These are phyloP conservation scores for Protobothrops mucrosquamatus DNA, from an alignment of 2,113 vertebrate species.

Conservation along the genomic window DNA sequence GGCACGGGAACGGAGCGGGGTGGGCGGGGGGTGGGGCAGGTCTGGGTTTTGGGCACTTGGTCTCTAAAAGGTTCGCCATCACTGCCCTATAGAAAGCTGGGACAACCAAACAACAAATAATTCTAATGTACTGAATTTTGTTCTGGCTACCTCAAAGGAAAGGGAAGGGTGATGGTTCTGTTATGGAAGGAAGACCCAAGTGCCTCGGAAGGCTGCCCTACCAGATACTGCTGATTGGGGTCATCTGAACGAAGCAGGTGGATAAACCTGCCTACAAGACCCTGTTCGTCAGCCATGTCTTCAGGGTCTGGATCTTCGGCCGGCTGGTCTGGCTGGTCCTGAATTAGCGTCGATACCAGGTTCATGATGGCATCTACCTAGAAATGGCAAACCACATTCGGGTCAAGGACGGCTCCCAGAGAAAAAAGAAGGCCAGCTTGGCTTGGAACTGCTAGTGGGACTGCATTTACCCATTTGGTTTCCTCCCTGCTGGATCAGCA, in stretches of 20 bases:
- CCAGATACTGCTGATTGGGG: slow-evolving; percentile 95
- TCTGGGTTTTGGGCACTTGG: no score
- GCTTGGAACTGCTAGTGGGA: neutral
- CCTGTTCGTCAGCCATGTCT: slow-evolving; percentile 97
- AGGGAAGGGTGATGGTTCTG: neutral
- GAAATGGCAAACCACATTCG: neutral
- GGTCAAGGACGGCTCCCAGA: neutral
- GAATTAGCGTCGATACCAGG: slow-evolving; percentile 91
- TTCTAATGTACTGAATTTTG: neutral
- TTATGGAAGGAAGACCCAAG: neutral
- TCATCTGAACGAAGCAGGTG: slow-evolving; percentile 93
- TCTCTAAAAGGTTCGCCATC: no score
- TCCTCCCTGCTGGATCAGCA: neutral
- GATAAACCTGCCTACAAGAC: slow-evolving; percentile 95
- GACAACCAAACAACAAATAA: no score
- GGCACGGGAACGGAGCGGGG: no score
- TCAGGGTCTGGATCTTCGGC: slow-evolving; percentile 95
- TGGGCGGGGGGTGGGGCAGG: no score
- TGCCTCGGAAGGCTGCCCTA: slow-evolving; percentile 47
- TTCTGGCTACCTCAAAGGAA: neutral
- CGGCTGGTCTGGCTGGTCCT: slow-evolving; percentile 97
- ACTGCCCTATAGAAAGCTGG: no score
- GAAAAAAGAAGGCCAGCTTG: neutral
- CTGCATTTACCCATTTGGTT: no score
- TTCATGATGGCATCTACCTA: slow-evolving; percentile 96